Conservation (phyloP, 1,140 invertebrate genomes). For the Archegozetes longisetosus region DNA sequence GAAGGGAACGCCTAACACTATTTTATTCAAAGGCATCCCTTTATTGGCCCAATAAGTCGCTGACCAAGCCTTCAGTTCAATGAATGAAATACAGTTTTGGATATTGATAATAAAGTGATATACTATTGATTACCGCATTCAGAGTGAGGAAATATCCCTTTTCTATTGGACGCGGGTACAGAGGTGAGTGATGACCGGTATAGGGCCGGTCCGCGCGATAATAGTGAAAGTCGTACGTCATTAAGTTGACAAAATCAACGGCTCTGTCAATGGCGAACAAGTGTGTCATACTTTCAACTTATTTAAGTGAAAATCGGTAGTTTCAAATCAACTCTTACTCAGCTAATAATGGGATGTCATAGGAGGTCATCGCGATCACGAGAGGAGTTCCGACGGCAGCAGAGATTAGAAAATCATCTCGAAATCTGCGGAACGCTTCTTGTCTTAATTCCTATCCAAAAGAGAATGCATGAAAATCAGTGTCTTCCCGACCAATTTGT, state of each 20-base stretch:
- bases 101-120: not conserved
- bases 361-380: conserved; percentile 51
- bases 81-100: not conserved
- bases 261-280: conserved; percentile 20
- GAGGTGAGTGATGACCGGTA: conserved; percentile 63
- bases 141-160: conserved; percentile 46
- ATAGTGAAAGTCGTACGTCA: conserved; percentile 21
- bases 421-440: conserved; percentile 43
- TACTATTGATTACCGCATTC: conserved; percentile 41
- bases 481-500: too few species aligned
- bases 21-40: conserved; percentile 63
- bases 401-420: conserved; percentile 42
- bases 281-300: not conserved
- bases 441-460: not conserved
- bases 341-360: conserved; percentile 55
- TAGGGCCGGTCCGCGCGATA: conserved; percentile 28
- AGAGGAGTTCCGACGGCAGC: conserved; percentile 56
- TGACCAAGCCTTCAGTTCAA: conserved; percentile 42
- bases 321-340: too few species aligned
- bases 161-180: conserved; percentile 41
- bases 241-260: conserved; percentile 21
- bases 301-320: conserved; percentile 2
- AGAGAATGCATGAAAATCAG: not conserved
- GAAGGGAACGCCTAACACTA: conserved; percentile 72
- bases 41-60: conserved; percentile 56